A percentile compares a stretch with the other conserved stretches of the same genome.
Conservation (phyloP, 2,797 vertebrate species). For the Mastacembelus armatus region DNA sequence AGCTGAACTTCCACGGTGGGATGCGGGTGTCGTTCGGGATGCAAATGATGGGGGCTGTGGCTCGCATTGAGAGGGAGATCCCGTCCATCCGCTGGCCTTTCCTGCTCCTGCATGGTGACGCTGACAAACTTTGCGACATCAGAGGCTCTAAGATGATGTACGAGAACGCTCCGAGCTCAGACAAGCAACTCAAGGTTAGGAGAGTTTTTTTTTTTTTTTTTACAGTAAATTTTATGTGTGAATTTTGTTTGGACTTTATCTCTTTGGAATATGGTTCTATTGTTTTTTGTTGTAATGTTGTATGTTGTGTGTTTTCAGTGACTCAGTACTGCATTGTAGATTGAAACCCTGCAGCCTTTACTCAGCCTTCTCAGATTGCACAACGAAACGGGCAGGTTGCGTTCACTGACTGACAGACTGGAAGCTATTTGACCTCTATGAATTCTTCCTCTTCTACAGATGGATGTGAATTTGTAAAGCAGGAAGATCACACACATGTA, state of each 20-base stretch:
- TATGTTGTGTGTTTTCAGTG: not conserved
- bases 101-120: slow-evolving; percentile 92
- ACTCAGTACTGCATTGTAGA: not conserved
- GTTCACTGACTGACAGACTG: slow-evolving; percentile 12
- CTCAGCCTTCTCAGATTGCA: not conserved
- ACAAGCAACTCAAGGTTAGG: slow-evolving; percentile 94
- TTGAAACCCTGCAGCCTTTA: not conserved
- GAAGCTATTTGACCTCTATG: not conserved
- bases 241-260: not conserved
- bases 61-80: slow-evolving; percentile 88
- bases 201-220: not conserved
- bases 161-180: slow-evolving; percentile 87
- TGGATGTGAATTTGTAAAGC: not conserved
- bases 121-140: slow-evolving; percentile 93
- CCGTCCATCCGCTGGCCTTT: slow-evolving; percentile 91
- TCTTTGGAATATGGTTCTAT: not conserved
- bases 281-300: not conserved
- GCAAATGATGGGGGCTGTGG: slow-evolving; percentile 89
- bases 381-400: not conserved
- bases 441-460: not conserved
- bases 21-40: slow-evolving; percentile 92
- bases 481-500: slow-evolving; percentile 9
- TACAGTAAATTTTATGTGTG: too few relatives aligned
- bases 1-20: slow-evolving; percentile 89
- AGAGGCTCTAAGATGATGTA: slow-evolving; percentile 91